Evolutionary conservation across 2,888 invertebrate species (phyloP).

Genomic region (Nomada ruficornis): DNA sequence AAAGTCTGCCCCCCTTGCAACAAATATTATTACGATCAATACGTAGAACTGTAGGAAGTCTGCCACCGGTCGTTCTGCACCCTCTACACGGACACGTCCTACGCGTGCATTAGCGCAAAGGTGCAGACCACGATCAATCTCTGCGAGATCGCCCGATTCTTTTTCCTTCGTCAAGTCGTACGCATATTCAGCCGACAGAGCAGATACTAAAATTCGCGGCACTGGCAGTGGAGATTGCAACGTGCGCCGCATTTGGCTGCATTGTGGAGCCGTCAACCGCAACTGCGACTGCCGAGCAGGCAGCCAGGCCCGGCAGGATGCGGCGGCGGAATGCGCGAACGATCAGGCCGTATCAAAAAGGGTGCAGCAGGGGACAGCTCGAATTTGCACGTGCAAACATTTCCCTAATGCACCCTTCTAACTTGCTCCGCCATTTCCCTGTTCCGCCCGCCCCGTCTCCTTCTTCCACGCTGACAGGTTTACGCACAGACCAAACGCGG

Average conservation of each 20-base stretch:
- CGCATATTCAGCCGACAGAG: constrained; percentile 43
- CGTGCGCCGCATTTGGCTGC: constrained; percentile 71
- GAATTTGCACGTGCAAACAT: constrained; percentile 76
- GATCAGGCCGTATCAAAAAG: constrained; percentile 72
- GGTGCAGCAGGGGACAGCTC: constrained; percentile 54
- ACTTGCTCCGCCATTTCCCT: constrained; percentile 36
- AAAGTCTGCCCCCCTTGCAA: too few relatives aligned
- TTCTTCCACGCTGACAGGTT: constrained; percentile 16
- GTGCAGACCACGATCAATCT: constrained; percentile 21
- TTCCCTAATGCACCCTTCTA: constrained; percentile 71
- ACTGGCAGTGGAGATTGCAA: constrained; percentile 47
- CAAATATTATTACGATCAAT: too few relatives aligned
- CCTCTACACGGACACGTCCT: background rate
- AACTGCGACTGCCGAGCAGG: constrained; percentile 76
- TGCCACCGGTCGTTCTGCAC: background rate
- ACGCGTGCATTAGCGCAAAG: background rate
- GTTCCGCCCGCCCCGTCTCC: constrained; percentile 22
- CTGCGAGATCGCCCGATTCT: constrained; percentile 13
- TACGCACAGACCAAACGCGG: background rate
- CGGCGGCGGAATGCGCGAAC: constrained; percentile 54
- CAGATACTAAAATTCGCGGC: constrained; percentile 50
- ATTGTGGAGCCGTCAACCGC: constrained; percentile 78
- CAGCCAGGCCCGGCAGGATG: constrained; percentile 60
- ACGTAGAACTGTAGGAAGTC: too few relatives aligned
- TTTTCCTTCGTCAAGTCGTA: constrained; percentile 43